Evolutionary conservation across 2,888 invertebrate genomes (phyloP).

Genomic region (Idaea aversata): DNA sequence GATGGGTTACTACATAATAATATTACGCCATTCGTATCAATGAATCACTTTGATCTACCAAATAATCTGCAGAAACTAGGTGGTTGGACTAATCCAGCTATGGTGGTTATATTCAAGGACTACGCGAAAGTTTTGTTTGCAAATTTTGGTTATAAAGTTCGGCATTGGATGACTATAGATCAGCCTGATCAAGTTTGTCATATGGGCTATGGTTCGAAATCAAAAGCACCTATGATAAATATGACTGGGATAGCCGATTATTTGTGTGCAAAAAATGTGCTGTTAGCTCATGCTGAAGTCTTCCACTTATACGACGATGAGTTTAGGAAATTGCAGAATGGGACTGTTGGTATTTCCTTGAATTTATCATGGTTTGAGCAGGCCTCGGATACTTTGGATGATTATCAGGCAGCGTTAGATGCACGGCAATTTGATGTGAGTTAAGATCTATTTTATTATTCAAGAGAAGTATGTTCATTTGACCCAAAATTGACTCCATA

Average conservation of each 20-base stretch:
- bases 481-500: too few species aligned
- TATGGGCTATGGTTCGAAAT: conserved; percentile 53
- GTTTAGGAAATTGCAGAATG: conserved; percentile 44
- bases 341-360: conserved; percentile 55
- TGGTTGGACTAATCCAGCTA: conserved; percentile 79
- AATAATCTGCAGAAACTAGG: conserved; percentile 76
- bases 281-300: conserved; percentile 78
- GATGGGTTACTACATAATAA: conserved; percentile 75
- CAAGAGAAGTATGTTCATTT: too few species aligned
- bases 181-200: conserved; percentile 72
- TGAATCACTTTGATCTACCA: conserved; percentile 84
- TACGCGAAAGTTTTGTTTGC: conserved; percentile 76
- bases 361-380: conserved; percentile 74
- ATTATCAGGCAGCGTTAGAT: conserved; percentile 74
- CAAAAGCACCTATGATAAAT: conserved; percentile 58
- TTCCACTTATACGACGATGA: conserved; percentile 63
- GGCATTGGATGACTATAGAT: conserved; percentile 81
- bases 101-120: conserved; percentile 77
- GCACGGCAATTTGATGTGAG: conserved; percentile 77
- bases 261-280: conserved; percentile 72
- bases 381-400: conserved; percentile 61
- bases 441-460: conserved; percentile 12
- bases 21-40: conserved; percentile 80
- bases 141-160: conserved; percentile 71
- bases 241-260: conserved; percentile 72